phyloP scores from a whole-genome alignment of 2,113 vertebrate species.

The human region DNA sequence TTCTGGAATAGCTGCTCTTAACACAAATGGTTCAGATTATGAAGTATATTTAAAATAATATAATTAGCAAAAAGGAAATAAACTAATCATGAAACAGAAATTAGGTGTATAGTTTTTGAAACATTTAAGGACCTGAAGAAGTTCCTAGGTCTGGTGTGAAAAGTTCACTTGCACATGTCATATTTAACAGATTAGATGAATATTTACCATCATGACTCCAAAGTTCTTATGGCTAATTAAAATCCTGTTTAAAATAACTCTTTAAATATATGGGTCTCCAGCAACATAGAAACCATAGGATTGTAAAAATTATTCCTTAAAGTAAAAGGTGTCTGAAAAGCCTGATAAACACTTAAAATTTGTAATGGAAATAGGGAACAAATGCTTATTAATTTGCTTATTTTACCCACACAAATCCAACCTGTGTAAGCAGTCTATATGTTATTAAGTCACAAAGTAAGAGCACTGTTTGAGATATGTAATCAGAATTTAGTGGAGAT shows the following conservation, averaged over 20 bases:
- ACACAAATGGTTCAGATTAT: not conserved
- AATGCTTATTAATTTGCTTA: not conserved
- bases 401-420: not conserved
- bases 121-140: not conserved
- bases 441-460: not conserved
- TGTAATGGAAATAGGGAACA: not conserved
- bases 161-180: not conserved
- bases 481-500: not conserved
- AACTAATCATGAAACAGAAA: not conserved
- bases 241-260: not conserved
- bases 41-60: conserved; percentile 11
- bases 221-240: not conserved
- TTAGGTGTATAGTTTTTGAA: not conserved
- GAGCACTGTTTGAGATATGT: not conserved
- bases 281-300: not conserved
- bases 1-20: not conserved
- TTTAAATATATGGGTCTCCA: not conserved
- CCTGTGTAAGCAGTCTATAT: not conserved
- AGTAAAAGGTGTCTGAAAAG: conserved; percentile 6
- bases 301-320: not conserved
- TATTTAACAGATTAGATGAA: not conserved
- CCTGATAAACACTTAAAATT: not conserved
- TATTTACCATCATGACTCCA: not conserved
- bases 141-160: not conserved
- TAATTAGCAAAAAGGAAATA: not conserved